Percentiles rank a stretch among this genome's conserved stretches.
phyloP scores from a whole-genome alignment of 2,113 vertebrate species.

The Oostethus manadensis region DNA sequence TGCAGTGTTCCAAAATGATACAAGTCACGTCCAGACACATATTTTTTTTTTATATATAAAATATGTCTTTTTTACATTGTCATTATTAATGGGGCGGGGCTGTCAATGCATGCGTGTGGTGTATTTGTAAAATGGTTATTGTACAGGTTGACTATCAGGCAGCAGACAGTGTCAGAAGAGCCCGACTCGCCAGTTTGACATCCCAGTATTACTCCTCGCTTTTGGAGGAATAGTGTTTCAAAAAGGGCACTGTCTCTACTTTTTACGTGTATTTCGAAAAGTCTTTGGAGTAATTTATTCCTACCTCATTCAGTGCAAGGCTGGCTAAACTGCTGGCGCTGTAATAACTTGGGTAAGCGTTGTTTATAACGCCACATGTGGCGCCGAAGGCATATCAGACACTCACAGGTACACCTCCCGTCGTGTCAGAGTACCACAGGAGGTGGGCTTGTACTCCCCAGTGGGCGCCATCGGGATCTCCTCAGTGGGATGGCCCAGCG shows the following conservation, averaged over 20 bases:
- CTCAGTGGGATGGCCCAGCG: conserved; percentile 77
- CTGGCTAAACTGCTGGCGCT: conserved; percentile 45
- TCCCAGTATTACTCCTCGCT: neutral
- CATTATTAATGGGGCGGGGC: conserved; percentile 20
- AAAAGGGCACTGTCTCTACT: conserved; percentile 41
- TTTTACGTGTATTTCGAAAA: conserved; percentile 40
- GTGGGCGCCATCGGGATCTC: conserved; percentile 95
- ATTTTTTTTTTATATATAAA: neutral
- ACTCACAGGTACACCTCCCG: conserved; percentile 99
- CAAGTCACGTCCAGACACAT: conserved; percentile 37
- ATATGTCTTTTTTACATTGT: neutral
- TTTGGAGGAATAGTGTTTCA: conserved; percentile 36
- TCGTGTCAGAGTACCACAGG: conserved; percentile 93
- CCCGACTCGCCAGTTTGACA: conserved; percentile 78
- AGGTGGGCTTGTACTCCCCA: conserved; percentile 96
- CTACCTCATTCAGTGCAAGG: conserved; percentile 26
- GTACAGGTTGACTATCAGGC: conserved; percentile 85
- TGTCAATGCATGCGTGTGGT: conserved; percentile 86
- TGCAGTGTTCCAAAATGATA: conserved; percentile 1
- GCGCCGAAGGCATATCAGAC: conserved; percentile 14
- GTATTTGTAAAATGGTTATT: conserved; percentile 83
- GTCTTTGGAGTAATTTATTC: conserved; percentile 59
- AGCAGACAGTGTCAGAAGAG: conserved; percentile 74
- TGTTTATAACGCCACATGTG: conserved; percentile 23
- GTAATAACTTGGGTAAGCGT: conserved; percentile 38